Evolutionary conservation across 2,113 vertebrate species (phyloP).

Genomic region (Hemibagrus wyckioides): DNA sequence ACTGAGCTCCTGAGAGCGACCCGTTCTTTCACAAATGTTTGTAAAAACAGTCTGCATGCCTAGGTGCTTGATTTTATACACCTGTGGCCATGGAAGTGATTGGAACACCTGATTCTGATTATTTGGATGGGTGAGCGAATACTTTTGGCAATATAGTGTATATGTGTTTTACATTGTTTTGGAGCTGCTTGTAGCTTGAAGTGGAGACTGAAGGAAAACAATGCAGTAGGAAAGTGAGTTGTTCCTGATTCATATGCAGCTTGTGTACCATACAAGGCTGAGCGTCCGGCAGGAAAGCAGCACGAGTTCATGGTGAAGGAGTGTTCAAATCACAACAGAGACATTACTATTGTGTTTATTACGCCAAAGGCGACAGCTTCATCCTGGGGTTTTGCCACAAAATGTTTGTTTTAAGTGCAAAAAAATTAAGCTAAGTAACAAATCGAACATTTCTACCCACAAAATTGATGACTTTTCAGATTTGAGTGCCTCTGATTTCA

Average conservation of each 20-base stretch:
- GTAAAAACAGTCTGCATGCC: too few relatives aligned
- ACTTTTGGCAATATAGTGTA: too few relatives aligned
- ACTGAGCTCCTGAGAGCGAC: too few relatives aligned
- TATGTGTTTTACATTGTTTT: too few relatives aligned
- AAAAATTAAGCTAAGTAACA: not conserved
- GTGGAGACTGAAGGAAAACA: not conserved
- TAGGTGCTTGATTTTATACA: too few relatives aligned
- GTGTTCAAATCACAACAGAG: not conserved
- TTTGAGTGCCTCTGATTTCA: not conserved
- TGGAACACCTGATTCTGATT: too few relatives aligned
- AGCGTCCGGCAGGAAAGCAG: not conserved
- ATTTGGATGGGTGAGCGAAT: too few relatives aligned
- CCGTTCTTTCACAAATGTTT: too few relatives aligned
- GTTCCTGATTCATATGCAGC: not conserved
- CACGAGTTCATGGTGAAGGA: not conserved
- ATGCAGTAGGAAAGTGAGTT: not conserved
- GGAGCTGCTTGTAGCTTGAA: too few relatives aligned
- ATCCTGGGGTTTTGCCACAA: not conserved
- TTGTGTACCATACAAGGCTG: not conserved
- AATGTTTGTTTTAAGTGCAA: not conserved
- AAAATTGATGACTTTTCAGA: not conserved
- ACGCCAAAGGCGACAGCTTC: not conserved
- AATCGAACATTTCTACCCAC: not conserved
- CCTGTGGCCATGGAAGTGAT: too few relatives aligned
- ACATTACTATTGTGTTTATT: not conserved